Conservation (phyloP, 1,140 invertebrate genomes). For the Euglossa dilemma region DNA sequence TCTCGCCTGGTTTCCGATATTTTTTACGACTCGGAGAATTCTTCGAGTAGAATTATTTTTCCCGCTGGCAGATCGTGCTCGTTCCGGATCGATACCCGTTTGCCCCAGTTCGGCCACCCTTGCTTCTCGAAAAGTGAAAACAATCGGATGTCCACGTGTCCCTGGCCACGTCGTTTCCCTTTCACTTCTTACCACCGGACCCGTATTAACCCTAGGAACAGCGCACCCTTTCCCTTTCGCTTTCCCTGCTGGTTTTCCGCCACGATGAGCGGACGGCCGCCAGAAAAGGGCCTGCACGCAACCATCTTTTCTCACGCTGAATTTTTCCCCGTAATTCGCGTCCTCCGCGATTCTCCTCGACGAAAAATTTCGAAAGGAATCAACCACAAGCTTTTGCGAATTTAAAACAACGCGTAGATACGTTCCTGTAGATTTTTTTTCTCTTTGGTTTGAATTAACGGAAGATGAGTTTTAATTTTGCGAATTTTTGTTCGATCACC, state of each 20-base stretch:
- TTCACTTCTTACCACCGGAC: conserved; percentile 47
- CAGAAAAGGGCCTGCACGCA: conserved; percentile 2
- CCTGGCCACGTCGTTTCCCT: conserved; percentile 49
- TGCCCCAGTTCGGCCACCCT: conserved; percentile 49
- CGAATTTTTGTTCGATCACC: too few relatives aligned
- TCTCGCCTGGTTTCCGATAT: too few relatives aligned
- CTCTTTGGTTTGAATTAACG: too few relatives aligned
- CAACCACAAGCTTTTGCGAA: too few relatives aligned
- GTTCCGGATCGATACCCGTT: conserved; percentile 41
- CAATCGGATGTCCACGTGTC: conserved; percentile 48
- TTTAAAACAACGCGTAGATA: too few relatives aligned
- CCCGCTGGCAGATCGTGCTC: not conserved
- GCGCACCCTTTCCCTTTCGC: conserved; percentile 46
- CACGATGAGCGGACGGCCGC: conserved; percentile 1
- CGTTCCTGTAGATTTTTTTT: too few relatives aligned
- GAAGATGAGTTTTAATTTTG: too few relatives aligned
- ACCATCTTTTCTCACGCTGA: not conserved
- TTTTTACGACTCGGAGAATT: too few relatives aligned
- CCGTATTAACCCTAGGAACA: conserved; percentile 31
- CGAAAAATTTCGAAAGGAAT: too few relatives aligned
- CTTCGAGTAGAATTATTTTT: not conserved
- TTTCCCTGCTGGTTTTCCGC: conserved; percentile 44
- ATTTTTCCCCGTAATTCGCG: not conserved
- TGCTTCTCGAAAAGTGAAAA: conserved; percentile 55
- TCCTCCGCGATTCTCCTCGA: not conserved